Evolutionary conservation across 1,140 invertebrate genomes (phyloP), one percentile per base, ranked within the genome.

Genomic region (Dendroctonus ponderosae): DNA sequence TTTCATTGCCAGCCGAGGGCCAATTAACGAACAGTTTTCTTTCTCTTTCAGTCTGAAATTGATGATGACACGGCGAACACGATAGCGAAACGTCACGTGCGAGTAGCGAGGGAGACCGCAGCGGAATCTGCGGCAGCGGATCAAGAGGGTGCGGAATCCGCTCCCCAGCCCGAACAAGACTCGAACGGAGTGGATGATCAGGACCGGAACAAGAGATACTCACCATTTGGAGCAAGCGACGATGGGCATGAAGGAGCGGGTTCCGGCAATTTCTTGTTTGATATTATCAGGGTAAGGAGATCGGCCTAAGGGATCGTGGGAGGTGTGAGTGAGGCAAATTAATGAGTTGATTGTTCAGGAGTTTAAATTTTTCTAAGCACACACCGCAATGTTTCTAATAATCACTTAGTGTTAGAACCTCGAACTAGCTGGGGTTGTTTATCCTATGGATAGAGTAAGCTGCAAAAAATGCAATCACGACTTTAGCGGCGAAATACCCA

Each of bases 231-330:
- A 9, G 80, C 77, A 50, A 75, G 66, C 67, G 76, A 75, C 63
- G 79, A 62, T 41, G 80, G 77, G 26, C 82, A 83, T 54, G 84
- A 82, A 11, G 84, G 86, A 57, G 64, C 64, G 56, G 91, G 90
- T 42, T 91, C 90, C 7, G 91, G 91, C 61, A 93, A 92, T 80
- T 91, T 93, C 81, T 82, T 93, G 62, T 92, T 92, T 80, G 91
- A 93, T 79, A 89, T 92, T 71, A 89, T 92, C 76, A 85, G 91
- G 84, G 91, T 93, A 82, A 89, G 75, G 51, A 71, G 57, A 37
- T 48, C 40, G 50, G 63, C 62, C 42, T 62, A 51, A 50, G 38
- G 40, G 11, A 7, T 15, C 11, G 12, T 41, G 26, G 3, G 26
- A 26, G 26, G 26, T 26, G 26, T 26, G 26, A 26, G 26, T 26